Conservation (phyloP, 2,888 invertebrate genomes). For the Cataglyphis altisquamis region DNA sequence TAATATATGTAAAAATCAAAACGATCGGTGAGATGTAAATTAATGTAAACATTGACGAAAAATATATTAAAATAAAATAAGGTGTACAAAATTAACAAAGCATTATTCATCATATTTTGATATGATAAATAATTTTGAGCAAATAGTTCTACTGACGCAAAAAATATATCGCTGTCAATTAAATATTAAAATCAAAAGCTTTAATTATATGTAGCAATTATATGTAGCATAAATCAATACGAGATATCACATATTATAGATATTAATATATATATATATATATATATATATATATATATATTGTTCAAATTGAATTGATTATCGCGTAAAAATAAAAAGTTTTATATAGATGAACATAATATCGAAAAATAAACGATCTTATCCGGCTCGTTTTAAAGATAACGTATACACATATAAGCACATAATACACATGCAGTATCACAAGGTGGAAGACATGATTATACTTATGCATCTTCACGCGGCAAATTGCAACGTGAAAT, state of each 20-base stretch:
- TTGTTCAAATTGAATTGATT: conserved; percentile 15
- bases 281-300: background rate
- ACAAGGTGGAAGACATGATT: conserved; percentile 47
- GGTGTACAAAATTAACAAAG: no score
- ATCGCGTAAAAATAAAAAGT: background rate
- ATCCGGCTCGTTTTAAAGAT: conserved; percentile 5
- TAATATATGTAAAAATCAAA: no score
- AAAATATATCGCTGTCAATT: background rate
- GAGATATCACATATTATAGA: background rate
- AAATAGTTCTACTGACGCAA: background rate
- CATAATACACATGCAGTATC: conserved; percentile 30
- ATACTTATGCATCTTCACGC: conserved; percentile 45
- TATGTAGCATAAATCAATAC: background rate
- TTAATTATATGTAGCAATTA: background rate
- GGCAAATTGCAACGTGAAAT: conserved; percentile 55
- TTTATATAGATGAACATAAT: background rate
- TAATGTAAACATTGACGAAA: no score
- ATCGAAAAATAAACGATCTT: conserved; percentile 27
- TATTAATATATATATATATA: no score
- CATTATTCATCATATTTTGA: no score
- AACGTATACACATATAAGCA: background rate
- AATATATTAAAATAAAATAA: no score
- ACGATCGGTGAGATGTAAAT: no score
- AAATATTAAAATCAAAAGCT: background rate
- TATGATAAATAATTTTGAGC: no score